phyloP scores from a whole-genome alignment of 2,113 vertebrate species.

The Lethenteron reissneri region DNA sequence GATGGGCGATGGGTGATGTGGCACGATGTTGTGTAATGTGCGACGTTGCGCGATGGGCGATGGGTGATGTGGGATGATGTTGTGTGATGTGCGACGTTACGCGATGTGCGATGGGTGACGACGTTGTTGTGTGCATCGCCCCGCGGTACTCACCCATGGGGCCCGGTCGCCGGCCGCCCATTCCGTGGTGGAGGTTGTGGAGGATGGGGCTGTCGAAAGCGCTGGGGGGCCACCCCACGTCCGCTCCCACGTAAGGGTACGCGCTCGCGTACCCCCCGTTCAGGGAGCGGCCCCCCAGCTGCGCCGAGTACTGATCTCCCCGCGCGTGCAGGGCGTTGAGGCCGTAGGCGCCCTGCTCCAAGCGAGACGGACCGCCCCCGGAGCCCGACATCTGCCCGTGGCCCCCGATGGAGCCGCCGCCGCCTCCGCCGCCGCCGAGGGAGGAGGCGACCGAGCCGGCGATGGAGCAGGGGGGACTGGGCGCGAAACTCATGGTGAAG shows the following conservation, averaged over 20 bases:
- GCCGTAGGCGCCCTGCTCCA: too few relatives aligned
- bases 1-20: too few relatives aligned
- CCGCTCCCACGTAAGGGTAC: neutral
- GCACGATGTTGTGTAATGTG: too few relatives aligned
- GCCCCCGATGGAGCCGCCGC: neutral
- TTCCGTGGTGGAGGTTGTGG: neutral
- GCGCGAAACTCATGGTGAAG: neutral
- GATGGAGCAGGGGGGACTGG: neutral
- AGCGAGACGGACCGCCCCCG: too few relatives aligned
- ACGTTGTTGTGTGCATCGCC: too few relatives aligned
- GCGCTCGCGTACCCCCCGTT: neutral
- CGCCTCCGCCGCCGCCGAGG: neutral
- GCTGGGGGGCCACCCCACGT: constrained; percentile 1
- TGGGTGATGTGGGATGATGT: too few relatives aligned
- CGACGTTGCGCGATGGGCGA: too few relatives aligned
- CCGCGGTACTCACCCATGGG: too few relatives aligned
- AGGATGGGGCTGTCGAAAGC: constrained; percentile 2
- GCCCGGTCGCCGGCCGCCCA: too few relatives aligned
- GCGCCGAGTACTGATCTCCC: neutral
- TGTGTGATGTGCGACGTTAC: too few relatives aligned
- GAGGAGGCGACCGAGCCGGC: neutral
- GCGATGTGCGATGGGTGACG: too few relatives aligned
- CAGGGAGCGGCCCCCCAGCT: neutral
- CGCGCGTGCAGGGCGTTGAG: neutral
- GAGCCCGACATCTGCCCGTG: too few relatives aligned